These are phyloP conservation scores for Gephyroberyx darwinii DNA, from an alignment of 2,797 vertebrate genomes.

Conservation along the genomic window DNA sequence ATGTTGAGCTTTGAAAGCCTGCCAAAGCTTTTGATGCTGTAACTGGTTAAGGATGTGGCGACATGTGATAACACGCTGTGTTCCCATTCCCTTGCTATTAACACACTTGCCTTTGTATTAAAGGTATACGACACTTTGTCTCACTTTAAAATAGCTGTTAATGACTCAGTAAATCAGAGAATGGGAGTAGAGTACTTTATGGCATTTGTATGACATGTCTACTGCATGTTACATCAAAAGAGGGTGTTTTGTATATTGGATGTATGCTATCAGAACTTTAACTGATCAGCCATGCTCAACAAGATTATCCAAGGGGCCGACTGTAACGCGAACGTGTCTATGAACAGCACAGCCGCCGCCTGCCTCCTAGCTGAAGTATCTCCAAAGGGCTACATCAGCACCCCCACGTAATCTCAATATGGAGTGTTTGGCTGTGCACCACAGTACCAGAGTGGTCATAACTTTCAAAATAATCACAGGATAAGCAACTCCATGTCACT, in stretches of 20 bases:
- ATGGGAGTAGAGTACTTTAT: not conserved
- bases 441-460: slow-evolving; percentile 51
- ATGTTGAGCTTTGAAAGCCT: slow-evolving; percentile 52
- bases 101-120: slow-evolving; percentile 41
- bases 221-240: not conserved
- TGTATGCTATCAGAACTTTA: slow-evolving; percentile 12
- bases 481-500: slow-evolving; percentile 69
- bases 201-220: not conserved
- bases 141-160: slow-evolving; percentile 44
- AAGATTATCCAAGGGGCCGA: slow-evolving; percentile 33
- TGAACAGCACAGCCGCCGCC: slow-evolving; percentile 37
- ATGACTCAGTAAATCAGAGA: slow-evolving; percentile 45
- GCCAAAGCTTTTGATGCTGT: slow-evolving; percentile 54
- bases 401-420: slow-evolving; percentile 66
- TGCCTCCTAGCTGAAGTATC: slow-evolving; percentile 58
- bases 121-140: slow-evolving; percentile 32
- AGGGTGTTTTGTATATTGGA: slow-evolving; percentile 2
- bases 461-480: slow-evolving; percentile 61
- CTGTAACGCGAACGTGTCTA: slow-evolving; percentile 40
- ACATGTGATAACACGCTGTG: slow-evolving; percentile 63
- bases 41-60: slow-evolving; percentile 69
- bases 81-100: slow-evolving; percentile 46
- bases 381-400: slow-evolving; percentile 61
- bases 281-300: slow-evolving; percentile 17
- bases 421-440: slow-evolving; percentile 66